Evolutionary conservation across 2,888 invertebrate species (phyloP), one percentile per base, ranked within the genome.

Genomic region (Desoria tigrina): DNA sequence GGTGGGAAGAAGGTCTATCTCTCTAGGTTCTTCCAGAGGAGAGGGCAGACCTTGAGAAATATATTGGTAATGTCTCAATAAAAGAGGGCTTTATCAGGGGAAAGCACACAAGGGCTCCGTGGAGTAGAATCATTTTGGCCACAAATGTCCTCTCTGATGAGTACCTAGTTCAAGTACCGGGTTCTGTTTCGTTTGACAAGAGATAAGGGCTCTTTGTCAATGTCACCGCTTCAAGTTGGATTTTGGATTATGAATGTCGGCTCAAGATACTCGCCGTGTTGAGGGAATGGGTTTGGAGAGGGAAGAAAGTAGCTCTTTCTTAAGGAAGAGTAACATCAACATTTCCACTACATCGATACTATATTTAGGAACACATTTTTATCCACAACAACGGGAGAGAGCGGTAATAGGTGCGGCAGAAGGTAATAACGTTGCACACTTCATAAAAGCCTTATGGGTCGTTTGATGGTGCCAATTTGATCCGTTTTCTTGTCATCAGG

Each of bases 191-290:
- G 56, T 57, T 63, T 74, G 74, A 74, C 74, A 68, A 66, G 65
- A 69, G 74, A 74, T 74, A 74, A 74, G 74, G 64, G 63, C 68
- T 64, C 73, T 74, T 74, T 74, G 74, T 74, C 74, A 73, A 73
- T 61, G 74, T 74, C 74, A 66, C 66, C 67, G 65, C n/a, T n/a
- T n/a, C n/a, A 7, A 32, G 45, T 45, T 66, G 68, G 68, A 63
- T 32, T 69, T 69, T 71, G 73, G 71, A 73, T 73, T 73, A 73
- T 73, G 69, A 69, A 71, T 71, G 69, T 69, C 69, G 65, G 61
- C 56, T 61, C 62, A 61, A 66, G 63, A 63, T 63, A 67, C 61
- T 45, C 45, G n/a, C 4, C 4, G 6, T 16, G 9, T 9, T 23
- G 9, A 21, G 9, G 21, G 28, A 9, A 57, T 16, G 27, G 4